phyloP scores from a whole-genome alignment of 2,797 vertebrate genomes.

The Luscinia megarhynchos region DNA sequence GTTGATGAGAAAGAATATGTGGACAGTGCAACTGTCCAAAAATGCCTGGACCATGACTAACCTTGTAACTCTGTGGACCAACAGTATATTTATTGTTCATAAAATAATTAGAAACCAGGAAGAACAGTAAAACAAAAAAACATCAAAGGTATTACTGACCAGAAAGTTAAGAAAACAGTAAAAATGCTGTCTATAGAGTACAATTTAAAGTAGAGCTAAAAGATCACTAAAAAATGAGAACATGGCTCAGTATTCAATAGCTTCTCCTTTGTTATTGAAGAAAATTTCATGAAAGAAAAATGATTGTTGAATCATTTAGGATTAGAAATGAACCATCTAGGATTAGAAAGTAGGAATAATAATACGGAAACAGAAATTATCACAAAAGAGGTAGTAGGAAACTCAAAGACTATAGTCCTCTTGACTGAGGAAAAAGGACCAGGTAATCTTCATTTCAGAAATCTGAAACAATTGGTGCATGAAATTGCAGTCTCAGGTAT shows the following conservation, averaged over 20 bases:
- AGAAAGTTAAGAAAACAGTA: background rate
- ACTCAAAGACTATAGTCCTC: background rate
- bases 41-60: background rate
- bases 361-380: background rate
- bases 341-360: background rate
- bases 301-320: background rate
- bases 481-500: conserved; percentile 31
- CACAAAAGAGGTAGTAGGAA: background rate
- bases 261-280: background rate
- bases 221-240: background rate
- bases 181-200: background rate
- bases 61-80: background rate
- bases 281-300: background rate
- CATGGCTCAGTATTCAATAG: background rate
- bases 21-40: background rate
- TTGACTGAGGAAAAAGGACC: background rate
- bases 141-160: background rate
- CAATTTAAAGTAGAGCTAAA: background rate
- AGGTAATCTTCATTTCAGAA: conserved; percentile 25
- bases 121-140: background rate
- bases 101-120: background rate
- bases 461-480: conserved; percentile 29
- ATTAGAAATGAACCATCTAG: background rate
- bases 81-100: background rate
- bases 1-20: background rate